Conservation (phyloP, 2,113 vertebrate species). For the Heloderma charlesbogerti region DNA sequence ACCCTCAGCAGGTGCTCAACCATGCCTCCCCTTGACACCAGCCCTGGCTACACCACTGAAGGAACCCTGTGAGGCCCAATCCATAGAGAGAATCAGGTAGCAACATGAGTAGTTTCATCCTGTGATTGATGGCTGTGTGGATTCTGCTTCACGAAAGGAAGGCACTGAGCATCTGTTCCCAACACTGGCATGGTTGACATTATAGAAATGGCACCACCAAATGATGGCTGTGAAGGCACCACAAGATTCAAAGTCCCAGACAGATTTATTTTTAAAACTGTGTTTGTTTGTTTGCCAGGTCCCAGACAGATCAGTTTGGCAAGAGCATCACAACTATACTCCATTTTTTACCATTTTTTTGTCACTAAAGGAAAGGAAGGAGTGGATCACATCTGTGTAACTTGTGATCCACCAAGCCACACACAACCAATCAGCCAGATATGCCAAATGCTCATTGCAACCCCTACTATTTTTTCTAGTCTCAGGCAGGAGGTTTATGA, state of each 20-base stretch:
- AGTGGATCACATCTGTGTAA: not conserved
- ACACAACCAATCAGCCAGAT: not conserved
- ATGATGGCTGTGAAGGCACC: not conserved
- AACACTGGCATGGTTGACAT: not conserved
- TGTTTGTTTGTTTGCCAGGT: not conserved
- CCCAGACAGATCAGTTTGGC: not conserved
- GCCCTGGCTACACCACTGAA: not conserved
- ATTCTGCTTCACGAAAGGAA: not conserved
- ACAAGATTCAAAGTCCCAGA: not conserved
- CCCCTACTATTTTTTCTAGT: not conserved
- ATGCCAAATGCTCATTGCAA: not conserved
- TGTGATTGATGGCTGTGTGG: not conserved
- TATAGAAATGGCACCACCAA: not conserved
- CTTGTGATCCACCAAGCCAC: not conserved
- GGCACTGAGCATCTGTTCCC: not conserved
- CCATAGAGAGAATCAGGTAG: not conserved
- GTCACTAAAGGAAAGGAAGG: not conserved
- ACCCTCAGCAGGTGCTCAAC: too few species aligned
- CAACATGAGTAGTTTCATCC: not conserved
- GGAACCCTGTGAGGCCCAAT: not conserved
- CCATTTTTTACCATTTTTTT: not conserved
- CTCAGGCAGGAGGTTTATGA: not conserved
- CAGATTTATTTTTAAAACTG: too few species aligned
- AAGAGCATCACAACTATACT: rapidly evolving
- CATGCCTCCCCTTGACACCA: too few species aligned